These are phyloP conservation scores for Diaprepes abbreviatus DNA, from an alignment of 2,888 invertebrate species.

Conservation along the genomic window DNA sequence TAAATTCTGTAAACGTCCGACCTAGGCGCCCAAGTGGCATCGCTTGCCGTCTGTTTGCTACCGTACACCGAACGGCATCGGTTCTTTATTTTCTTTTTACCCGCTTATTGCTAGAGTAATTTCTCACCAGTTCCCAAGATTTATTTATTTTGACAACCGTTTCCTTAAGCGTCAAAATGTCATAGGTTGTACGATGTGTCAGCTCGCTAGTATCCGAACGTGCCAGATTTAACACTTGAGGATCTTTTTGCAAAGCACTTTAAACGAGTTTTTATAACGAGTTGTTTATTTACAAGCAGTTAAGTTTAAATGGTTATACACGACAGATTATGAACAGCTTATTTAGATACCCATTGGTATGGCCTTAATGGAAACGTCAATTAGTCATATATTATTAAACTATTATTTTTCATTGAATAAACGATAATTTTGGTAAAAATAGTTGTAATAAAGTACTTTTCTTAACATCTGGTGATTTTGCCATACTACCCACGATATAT, in stretches of 20 bases:
- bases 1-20: constrained; percentile 9
- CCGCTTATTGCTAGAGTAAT: constrained; percentile 4
- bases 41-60: background rate
- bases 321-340: constrained; percentile 5
- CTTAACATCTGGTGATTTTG: no score
- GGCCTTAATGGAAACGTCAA: no score
- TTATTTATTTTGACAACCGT: constrained; percentile 42
- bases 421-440: no score
- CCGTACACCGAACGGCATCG: constrained; percentile 3
- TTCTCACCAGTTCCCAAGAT: constrained; percentile 29
- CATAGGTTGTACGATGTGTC: constrained; percentile 26
- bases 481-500: no score
- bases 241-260: constrained; percentile 3
- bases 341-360: no score
- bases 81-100: constrained; percentile 3
- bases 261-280: background rate
- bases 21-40: constrained; percentile 6
- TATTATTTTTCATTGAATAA: no score
- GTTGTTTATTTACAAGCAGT: constrained; percentile 1
- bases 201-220: constrained; percentile 21
- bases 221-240: constrained; percentile 28
- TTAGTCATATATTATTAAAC: no score
- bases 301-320: background rate
- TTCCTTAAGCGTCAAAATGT: constrained; percentile 25
- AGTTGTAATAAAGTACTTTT: no score